Base-by-base conservation (phyloP, 2,113 vertebrate genomes). In the Phylloscopus trochiloides region DNA sequence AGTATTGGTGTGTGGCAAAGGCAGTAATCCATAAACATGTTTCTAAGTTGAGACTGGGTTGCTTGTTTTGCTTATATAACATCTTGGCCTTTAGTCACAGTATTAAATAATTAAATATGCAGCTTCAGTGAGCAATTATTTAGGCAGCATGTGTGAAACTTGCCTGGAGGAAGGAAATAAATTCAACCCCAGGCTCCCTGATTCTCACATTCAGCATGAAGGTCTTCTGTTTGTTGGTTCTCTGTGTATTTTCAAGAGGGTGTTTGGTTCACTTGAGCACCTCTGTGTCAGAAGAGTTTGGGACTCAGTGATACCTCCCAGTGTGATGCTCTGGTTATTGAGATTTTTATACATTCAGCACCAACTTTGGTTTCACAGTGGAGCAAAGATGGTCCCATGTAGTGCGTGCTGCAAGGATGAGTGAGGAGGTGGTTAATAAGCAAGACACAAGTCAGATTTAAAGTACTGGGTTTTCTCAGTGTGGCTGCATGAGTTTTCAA, bases 21-120 rank as follows among this genome's bases (percentile, higher is more conserved):
- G 16, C 75, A 52, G 12, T 50, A 86, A 96, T 94, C 72, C 92
- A 83, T 94, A 92, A 94, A 87, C 90, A 88, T 31, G 65, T 78
- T 90, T 96, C 63, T 36, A 51, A 8, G 1, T 14, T 76, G 62
- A 72, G 31, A 55, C 54, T 57, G 72, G 66, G 40, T 81, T 74
- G 62, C 48, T 58, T 77, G 94, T 48, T 71, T 81, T 93, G 75
- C 84, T 97, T 96, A 86, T 74, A 10, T 83, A 97, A 97, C 96
- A 95, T 91, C 94, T 97, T 96, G 97, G 94, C 96, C 90, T 70
- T 12, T 84, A 97, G 92, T 96, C 87, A 90, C 66, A 63, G 32
- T 51, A 62, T 96, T 98, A 97, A 97, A 98, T 98, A 98, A 98
- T 97, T 98, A 97, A 98, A 97, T 96, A 97, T 94, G 92, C 91